Percentiles rank a stretch among this genome's conserved stretches.
Conservation (phyloP, 2,797 vertebrate genomes). For the Mormyrops boulengeri region DNA sequence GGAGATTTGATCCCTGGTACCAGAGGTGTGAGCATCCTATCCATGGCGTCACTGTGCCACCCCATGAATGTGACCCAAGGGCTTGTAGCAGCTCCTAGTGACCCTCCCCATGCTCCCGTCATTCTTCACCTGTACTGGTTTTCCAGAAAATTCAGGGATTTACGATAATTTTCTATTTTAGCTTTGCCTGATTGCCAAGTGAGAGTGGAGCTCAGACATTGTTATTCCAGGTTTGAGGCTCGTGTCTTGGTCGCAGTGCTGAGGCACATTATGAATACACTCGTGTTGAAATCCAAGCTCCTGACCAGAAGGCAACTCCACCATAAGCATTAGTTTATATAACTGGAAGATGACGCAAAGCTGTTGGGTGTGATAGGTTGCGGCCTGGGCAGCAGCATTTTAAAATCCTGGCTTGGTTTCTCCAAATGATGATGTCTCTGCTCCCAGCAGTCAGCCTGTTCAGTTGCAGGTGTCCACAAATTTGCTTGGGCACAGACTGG, state of each 20-base stretch:
- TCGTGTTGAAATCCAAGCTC: neutral
- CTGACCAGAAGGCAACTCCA: too few relatives aligned
- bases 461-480: neutral
- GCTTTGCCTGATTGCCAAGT: neutral
- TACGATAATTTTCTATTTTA: neutral
- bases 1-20: neutral
- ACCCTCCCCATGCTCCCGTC: neutral
- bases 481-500: neutral
- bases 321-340: neutral
- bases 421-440: neutral
- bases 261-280: neutral
- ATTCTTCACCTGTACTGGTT: neutral
- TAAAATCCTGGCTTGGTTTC: neutral
- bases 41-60: neutral
- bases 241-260: neutral
- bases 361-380: neutral
- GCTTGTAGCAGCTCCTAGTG: neutral
- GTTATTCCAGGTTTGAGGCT: neutral
- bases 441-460: neutral
- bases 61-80: neutral
- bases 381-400: neutral
- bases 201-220: neutral
- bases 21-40: neutral
- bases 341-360: neutral
- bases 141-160: neutral